Conservation (phyloP, 1,140 invertebrate species). For the Cryptotermes secundus region DNA sequence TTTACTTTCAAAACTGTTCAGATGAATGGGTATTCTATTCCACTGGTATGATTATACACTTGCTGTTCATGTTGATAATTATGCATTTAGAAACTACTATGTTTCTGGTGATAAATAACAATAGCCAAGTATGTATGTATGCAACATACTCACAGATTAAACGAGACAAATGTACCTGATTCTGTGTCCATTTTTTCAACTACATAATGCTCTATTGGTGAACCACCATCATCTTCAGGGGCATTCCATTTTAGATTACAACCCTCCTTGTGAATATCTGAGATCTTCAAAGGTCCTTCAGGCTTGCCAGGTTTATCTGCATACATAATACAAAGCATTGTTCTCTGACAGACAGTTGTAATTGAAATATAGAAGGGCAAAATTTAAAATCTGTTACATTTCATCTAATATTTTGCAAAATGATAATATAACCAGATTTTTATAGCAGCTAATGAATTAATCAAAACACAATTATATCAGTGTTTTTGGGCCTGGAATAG, state of each 20-base stretch:
- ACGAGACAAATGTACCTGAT: slow-evolving; percentile 52
- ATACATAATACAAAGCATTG: neutral
- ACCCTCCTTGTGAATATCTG: slow-evolving; percentile 90
- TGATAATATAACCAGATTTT: too few species aligned
- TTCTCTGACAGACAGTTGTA: too few species aligned
- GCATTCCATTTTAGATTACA: slow-evolving; percentile 93
- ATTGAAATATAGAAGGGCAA: too few species aligned
- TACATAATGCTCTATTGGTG: slow-evolving; percentile 86
- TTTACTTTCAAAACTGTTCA: too few species aligned
- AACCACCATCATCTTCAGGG: slow-evolving; percentile 87
- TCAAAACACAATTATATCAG: too few species aligned
- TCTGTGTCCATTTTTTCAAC: slow-evolving; percentile 90
- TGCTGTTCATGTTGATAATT: too few species aligned
- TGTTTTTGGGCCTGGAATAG: too few species aligned
- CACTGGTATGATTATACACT: too few species aligned
- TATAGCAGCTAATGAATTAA: too few species aligned
- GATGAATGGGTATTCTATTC: too few species aligned
- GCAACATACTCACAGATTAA: neutral
- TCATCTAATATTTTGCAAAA: too few species aligned
- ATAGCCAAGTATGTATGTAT: neutral
- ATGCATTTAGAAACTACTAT: neutral
- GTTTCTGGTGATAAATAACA: neutral
- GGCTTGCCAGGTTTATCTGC: slow-evolving; percentile 83
- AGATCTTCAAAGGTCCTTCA: slow-evolving; percentile 87
- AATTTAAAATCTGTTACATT: too few species aligned